Conservation (phyloP, 2,797 vertebrate species). For the Luscinia megarhynchos region DNA sequence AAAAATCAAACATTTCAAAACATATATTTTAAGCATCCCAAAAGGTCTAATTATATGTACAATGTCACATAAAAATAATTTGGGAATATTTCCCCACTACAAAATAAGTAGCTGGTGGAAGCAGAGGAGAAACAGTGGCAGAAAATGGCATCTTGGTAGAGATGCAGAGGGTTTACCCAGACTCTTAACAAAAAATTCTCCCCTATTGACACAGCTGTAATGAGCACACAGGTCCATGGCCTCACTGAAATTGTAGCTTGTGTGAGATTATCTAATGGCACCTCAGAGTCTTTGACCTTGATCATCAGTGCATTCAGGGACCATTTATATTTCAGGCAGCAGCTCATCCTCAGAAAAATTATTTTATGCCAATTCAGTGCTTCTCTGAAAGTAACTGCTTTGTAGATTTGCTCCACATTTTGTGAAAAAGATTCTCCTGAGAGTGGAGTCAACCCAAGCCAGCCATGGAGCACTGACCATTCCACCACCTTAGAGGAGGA, state of each 20-base stretch:
- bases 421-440: not conserved
- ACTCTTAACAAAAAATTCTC: not conserved
- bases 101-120: conserved; percentile 51
- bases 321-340: conserved; percentile 3
- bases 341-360: not conserved
- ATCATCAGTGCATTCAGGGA: not conserved
- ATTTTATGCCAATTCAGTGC: not conserved
- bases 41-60: conserved; percentile 35
- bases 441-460: accelerated
- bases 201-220: not conserved
- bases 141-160: not conserved
- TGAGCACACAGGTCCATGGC: not conserved
- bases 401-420: not conserved
- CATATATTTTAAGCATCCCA: conserved; percentile 47
- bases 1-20: not conserved
- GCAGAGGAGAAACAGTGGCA: not conserved
- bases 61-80: conserved; percentile 40
- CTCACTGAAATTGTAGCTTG: not conserved
- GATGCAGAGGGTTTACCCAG: not conserved
- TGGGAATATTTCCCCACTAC: conserved; percentile 8
- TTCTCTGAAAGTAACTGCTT: not conserved
- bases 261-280: not conserved
- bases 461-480: not conserved
- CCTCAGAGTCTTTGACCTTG: not conserved
- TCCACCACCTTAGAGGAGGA: not conserved